Conservation (phyloP, 2,113 vertebrate genomes). For the Melanostigma gelatinosum region DNA sequence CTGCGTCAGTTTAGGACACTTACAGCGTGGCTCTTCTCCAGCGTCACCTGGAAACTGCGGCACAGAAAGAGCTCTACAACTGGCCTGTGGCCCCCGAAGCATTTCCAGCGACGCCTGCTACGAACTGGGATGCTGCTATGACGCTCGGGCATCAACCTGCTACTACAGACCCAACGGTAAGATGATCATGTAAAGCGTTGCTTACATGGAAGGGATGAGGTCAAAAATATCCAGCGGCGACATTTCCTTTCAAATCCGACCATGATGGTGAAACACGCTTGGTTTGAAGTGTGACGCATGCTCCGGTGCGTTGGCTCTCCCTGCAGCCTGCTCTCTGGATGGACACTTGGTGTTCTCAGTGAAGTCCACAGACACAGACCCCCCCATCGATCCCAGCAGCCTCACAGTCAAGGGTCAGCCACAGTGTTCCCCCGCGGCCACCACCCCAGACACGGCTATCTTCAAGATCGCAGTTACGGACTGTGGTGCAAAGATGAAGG, state of each 20-base stretch:
- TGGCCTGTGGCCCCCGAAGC: constrained; percentile 63
- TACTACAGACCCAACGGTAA: constrained; percentile 75
- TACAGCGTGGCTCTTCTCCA: constrained; percentile 10
- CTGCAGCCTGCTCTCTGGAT: constrained; percentile 76
- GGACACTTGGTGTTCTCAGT: constrained; percentile 80
- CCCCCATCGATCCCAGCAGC: constrained; percentile 42
- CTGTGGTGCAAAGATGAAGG: constrained; percentile 71
- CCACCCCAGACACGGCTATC: constrained; percentile 58
- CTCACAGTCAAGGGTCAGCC: constrained; percentile 67
- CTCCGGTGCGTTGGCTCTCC: neutral
- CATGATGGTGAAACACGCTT: neutral
- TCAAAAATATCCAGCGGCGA: no score
- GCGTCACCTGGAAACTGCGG: constrained; percentile 55
- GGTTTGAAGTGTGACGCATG: neutral
- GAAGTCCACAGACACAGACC: constrained; percentile 43
- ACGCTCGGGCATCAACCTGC: constrained; percentile 51
- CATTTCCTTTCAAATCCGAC: neutral
- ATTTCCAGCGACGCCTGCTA: constrained; percentile 55
- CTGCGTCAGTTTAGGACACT: neutral
- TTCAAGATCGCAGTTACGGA: constrained; percentile 75
- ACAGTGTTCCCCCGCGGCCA: constrained; percentile 63
- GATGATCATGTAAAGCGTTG: neutral
- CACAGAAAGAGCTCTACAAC: constrained; percentile 30
- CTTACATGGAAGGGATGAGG: no score
- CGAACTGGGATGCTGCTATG: constrained; percentile 74